Base-by-base conservation (phyloP, 2,888 invertebrate genomes). In the Oithona nana region DNA sequence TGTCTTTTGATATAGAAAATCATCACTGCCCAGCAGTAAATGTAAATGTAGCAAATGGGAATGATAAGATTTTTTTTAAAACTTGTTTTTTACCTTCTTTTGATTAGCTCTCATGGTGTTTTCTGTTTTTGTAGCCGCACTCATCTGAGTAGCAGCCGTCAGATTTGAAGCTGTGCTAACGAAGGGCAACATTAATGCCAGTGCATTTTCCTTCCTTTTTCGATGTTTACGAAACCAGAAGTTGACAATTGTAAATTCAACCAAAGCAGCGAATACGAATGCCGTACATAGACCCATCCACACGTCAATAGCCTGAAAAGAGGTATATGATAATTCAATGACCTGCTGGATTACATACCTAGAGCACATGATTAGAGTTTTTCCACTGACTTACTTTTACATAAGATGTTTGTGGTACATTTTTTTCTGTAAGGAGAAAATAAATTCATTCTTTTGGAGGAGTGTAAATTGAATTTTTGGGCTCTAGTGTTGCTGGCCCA, bases 271-370 rank as follows among this genome's bases (percentile, higher is more conserved):
- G 63, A 70, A 70, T 26, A 70, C 68, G 61, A 70, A 70, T 28
- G 69, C 68, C 13, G 69, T 70, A 65, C 70, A 70, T 6, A 67
- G 67, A 1, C 69, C 69, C 69, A 70, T 70, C 70, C 70, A 70
- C 6, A 70, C 69, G 64, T 70, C 70, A 63, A 70, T 68, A 28
- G 70, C 70, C 64, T 70, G 29, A 29, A 29, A 16, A 30, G 16
- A 16, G 20, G n/a, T n/a, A n/a, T n/a, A n/a, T n/a, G n/a, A n/a
- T n/a, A n/a, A n/a, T n/a, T n/a, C n/a, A n/a, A n/a, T n/a, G n/a
- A n/a, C n/a, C n/a, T n/a, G n/a, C n/a, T n/a, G n/a, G n/a, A n/a
- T n/a, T n/a, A n/a, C n/a, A n/a, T n/a, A n/a, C n/a, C n/a, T n/a
- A n/a, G n/a, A n/a, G n/a, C n/a, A n/a, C n/a, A n/a, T n/a, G n/a